Percentiles rank a stretch among this genome's conserved stretches.
Conservation (phyloP, 2,113 vertebrate species). For the Corapipo altera region DNA sequence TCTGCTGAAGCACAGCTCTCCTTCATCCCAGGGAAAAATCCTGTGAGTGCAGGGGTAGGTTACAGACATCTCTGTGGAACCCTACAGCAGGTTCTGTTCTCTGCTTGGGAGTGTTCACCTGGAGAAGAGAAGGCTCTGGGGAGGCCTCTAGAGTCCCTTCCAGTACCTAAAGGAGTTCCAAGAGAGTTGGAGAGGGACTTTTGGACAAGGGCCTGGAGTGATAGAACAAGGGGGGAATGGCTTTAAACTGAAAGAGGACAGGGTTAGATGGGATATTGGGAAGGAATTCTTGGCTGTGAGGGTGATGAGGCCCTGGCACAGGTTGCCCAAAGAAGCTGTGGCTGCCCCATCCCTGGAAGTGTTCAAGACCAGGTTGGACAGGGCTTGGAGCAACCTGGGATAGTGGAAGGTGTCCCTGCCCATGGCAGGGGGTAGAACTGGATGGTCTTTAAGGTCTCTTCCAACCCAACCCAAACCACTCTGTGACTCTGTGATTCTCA, state of each 20-base stretch:
- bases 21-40: neutral
- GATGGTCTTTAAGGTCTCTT: neutral
- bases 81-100: neutral
- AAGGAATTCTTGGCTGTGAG: neutral
- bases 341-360: neutral
- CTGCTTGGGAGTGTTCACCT: neutral
- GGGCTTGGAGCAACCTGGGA: neutral
- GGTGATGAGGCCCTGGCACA: neutral
- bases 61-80: neutral
- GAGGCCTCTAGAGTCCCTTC: neutral
- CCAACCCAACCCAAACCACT: neutral
- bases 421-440: accelerated
- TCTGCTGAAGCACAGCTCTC: neutral
- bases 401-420: neutral
- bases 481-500: neutral
- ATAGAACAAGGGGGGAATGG: no score
- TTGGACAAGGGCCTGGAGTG: neutral
- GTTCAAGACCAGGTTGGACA: accelerated
- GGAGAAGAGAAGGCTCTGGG: neutral
- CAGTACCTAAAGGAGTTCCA: neutral
- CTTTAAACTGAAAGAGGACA: neutral
- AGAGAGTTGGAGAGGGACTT: neutral
- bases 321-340: neutral
- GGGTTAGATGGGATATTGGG: neutral
- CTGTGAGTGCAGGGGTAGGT: neutral